These are phyloP conservation scores for Drosophila setifemur DNA, from an alignment of 1,140 invertebrate genomes.

Conservation along the genomic window DNA sequence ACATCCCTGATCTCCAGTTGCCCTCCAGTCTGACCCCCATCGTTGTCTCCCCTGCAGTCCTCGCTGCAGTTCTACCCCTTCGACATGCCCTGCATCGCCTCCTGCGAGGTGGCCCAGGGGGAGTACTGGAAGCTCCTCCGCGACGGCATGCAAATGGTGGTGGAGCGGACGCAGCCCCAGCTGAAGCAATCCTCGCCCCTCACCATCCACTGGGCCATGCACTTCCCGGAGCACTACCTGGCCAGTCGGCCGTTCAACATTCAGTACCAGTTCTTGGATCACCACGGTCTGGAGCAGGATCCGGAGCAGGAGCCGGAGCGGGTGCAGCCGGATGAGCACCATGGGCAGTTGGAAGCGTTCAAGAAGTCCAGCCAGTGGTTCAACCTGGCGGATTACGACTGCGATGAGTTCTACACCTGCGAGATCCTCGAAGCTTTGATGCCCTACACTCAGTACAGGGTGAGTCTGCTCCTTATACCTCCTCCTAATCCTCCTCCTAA, in stretches of 20 bases:
- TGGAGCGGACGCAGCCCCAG: slow-evolving; percentile 16
- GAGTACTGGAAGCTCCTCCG: slow-evolving; percentile 72
- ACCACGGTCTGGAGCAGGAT: slow-evolving; percentile 84
- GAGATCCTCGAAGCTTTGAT: slow-evolving; percentile 87
- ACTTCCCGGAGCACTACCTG: slow-evolving; percentile 82
- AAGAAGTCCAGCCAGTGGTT: slow-evolving; percentile 87
- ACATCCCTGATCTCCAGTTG: neutral
- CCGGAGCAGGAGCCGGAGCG: slow-evolving; percentile 86
- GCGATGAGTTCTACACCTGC: slow-evolving; percentile 83
- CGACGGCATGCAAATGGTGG: slow-evolving; percentile 50
- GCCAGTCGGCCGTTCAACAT: slow-evolving; percentile 83
- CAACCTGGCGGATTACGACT: slow-evolving; percentile 84
- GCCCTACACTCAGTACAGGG: slow-evolving; percentile 94
- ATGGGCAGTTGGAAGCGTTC: slow-evolving; percentile 82
- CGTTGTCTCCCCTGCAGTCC: slow-evolving; percentile 83
- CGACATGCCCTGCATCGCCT: slow-evolving; percentile 87
- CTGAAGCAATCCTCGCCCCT: slow-evolving; percentile 77
- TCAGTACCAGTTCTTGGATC: slow-evolving; percentile 87
- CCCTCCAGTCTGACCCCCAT: neutral
- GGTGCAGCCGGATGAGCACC: slow-evolving; percentile 85
- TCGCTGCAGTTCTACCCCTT: slow-evolving; percentile 89
- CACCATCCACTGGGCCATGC: slow-evolving; percentile 90
- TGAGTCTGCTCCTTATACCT: no score
- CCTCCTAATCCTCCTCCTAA: no score
- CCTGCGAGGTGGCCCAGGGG: slow-evolving; percentile 67